Conservation (phyloP, 2,113 vertebrate species). For the Propithecus coquereli region DNA sequence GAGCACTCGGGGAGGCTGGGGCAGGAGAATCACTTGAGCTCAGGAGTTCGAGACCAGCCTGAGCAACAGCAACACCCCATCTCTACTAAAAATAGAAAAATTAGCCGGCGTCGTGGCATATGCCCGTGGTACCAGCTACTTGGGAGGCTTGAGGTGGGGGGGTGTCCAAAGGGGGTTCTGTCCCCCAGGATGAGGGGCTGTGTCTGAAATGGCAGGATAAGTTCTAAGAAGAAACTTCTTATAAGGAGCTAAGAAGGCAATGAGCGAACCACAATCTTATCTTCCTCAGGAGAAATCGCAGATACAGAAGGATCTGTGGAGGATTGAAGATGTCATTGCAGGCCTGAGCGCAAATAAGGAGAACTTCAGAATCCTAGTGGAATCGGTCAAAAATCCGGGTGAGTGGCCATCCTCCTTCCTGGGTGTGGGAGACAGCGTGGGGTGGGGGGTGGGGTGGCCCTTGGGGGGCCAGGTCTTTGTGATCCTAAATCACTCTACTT, state of each 20-base stretch:
- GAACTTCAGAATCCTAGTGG: slow-evolving; percentile 94
- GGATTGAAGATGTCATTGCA: slow-evolving; percentile 96
- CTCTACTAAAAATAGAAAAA: too few relatives aligned
- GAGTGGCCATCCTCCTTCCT: neutral
- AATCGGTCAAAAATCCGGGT: slow-evolving; percentile 97
- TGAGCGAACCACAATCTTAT: neutral
- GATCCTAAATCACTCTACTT: neutral
- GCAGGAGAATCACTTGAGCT: too few relatives aligned
- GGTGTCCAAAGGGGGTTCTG: neutral
- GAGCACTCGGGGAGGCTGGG: too few relatives aligned
- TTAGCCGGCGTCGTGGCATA: too few relatives aligned
- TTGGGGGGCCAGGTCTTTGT: rapidly evolving
- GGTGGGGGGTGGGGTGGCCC: neutral
- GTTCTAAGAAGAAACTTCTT: neutral
- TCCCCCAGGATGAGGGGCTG: neutral
- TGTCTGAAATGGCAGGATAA: neutral
- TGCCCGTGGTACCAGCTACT: too few relatives aligned
- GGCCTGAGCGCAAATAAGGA: slow-evolving; percentile 96
- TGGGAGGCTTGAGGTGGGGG: too few relatives aligned
- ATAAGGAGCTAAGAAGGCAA: neutral
- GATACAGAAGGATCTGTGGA: slow-evolving; percentile 97
- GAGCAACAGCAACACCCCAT: too few relatives aligned
- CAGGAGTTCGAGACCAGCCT: too few relatives aligned
- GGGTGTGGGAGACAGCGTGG: too few relatives aligned
- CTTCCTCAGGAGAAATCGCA: slow-evolving; percentile 89